Evolutionary conservation across 2,888 invertebrate species (phyloP).

Genomic region (Rosalia funebris): DNA sequence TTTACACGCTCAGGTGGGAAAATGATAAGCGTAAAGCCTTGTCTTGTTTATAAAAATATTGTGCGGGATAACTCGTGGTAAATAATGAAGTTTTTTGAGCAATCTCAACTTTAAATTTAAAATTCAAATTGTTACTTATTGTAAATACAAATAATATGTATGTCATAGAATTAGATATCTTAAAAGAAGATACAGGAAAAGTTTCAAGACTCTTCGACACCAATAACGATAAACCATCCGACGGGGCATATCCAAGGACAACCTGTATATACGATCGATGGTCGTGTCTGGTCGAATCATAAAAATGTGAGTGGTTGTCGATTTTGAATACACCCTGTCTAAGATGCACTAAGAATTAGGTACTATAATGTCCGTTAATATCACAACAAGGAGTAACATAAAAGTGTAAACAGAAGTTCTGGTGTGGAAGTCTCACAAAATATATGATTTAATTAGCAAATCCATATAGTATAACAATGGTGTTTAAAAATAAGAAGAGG

Average conservation of each 20-base stretch:
- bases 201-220: slow-evolving; percentile 16
- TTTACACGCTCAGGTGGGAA: background rate
- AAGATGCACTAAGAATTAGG: background rate
- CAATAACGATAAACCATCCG: background rate
- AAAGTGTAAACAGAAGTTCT: slow-evolving; percentile 8
- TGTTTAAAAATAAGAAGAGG: slow-evolving; percentile 36
- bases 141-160: slow-evolving; percentile 20
- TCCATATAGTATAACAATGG: slow-evolving; percentile 15
- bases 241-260: too few species aligned
- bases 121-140: slow-evolving; percentile 13
- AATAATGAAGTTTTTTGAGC: slow-evolving; percentile 38
- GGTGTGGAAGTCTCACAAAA: slow-evolving; percentile 20
- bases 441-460: slow-evolving; percentile 12
- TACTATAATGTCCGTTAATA: slow-evolving; percentile 10
- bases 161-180: slow-evolving; percentile 16
- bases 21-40: slow-evolving; percentile 3
- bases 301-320: too few species aligned
- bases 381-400: slow-evolving; percentile 14
- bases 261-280: too few species aligned
- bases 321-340: too few species aligned
- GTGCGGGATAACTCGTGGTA: slow-evolving; percentile 38
- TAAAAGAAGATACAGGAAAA: slow-evolving; percentile 24
- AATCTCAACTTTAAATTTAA: slow-evolving; percentile 25
- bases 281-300: too few species aligned
- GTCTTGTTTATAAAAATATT: slow-evolving; percentile 32